A percentile compares a stretch with the other conserved stretches of the same genome.
Conservation (phyloP, 2,113 vertebrate species). For the Desmodus rotundus region DNA sequence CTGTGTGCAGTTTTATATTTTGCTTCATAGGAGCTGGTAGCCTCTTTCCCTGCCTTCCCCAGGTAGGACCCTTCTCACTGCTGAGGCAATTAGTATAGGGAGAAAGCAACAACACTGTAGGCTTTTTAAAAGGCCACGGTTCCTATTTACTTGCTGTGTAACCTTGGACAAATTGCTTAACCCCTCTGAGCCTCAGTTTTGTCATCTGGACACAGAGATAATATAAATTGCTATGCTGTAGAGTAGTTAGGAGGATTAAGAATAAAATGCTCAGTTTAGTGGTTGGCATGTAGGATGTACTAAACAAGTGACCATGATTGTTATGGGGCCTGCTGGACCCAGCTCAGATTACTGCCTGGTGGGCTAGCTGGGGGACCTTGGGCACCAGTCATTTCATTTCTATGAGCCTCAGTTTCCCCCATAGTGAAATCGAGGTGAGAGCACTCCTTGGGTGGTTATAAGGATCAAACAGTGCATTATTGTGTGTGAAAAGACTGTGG, state of each 20-base stretch:
- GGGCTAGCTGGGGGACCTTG: not conserved
- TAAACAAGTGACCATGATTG: not conserved
- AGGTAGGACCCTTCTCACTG: not conserved
- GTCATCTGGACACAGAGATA: not conserved
- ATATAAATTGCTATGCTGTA: not conserved
- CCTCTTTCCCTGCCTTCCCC: not conserved
- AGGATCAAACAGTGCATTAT: not conserved
- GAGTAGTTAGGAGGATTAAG: not conserved
- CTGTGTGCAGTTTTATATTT: not conserved
- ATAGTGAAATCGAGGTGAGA: not conserved
- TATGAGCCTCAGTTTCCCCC: not conserved
- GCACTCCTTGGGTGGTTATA: not conserved
- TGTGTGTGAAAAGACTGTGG: not conserved
- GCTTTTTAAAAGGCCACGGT: not conserved
- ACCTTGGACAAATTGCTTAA: not conserved
- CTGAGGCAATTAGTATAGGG: not conserved
- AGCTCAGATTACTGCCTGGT: not conserved
- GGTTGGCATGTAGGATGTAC: not conserved
- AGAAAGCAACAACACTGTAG: not conserved
- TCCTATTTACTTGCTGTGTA: not conserved
- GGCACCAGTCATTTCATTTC: not conserved
- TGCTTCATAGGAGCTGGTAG: not conserved
- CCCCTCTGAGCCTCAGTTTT: not conserved
- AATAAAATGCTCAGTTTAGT: not conserved
- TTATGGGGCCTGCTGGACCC: not conserved